Percentiles rank a stretch among this genome's conserved stretches.
Evolutionary conservation across 2,797 vertebrate species (phyloP).

Genomic region (Enteromius radiatus): DNA sequence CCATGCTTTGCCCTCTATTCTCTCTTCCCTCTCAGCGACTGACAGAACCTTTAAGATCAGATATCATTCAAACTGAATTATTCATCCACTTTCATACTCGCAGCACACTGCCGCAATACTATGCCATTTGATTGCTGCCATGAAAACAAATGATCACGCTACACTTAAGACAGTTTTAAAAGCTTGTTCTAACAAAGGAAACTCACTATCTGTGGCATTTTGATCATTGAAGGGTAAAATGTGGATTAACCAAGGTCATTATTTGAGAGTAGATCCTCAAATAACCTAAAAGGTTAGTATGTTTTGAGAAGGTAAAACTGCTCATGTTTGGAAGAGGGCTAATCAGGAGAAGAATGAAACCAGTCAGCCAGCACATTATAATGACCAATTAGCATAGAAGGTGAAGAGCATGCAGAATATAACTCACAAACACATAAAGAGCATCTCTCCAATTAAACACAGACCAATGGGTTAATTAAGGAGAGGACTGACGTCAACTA

Average conservation of each 20-base stretch:
- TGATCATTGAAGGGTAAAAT: neutral
- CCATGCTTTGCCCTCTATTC: slow-evolving; percentile 30
- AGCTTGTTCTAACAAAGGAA: slow-evolving; percentile 8
- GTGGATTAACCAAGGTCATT: neutral
- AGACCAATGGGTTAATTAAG: slow-evolving; percentile 70
- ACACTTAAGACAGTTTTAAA: neutral
- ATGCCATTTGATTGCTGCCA: slow-evolving; percentile 9
- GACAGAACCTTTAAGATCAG: slow-evolving; percentile 45
- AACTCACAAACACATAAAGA: slow-evolving; percentile 56
- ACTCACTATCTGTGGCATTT: neutral
- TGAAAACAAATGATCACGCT: slow-evolving; percentile 5
- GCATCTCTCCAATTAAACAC: slow-evolving; percentile 47
- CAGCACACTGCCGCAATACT: slow-evolving; percentile 13
- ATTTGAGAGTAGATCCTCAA: slow-evolving; percentile 5
- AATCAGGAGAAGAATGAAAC: slow-evolving; percentile 44
- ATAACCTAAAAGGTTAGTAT: neutral
- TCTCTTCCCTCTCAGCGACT: slow-evolving; percentile 39
- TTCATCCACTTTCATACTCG: slow-evolving; percentile 40
- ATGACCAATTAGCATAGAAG: slow-evolving; percentile 70
- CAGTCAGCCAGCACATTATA: slow-evolving; percentile 68
- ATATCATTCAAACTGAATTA: slow-evolving; percentile 47
- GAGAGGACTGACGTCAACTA: slow-evolving; percentile 5
- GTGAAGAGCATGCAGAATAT: slow-evolving; percentile 22
- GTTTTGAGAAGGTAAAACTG: neutral
- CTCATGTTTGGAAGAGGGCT: slow-evolving; percentile 9